Percentiles rank a stretch among this genome's conserved stretches.
phyloP scores from a whole-genome alignment of 2,888 invertebrate genomes.

The Melangyna quadrimaculata region DNA sequence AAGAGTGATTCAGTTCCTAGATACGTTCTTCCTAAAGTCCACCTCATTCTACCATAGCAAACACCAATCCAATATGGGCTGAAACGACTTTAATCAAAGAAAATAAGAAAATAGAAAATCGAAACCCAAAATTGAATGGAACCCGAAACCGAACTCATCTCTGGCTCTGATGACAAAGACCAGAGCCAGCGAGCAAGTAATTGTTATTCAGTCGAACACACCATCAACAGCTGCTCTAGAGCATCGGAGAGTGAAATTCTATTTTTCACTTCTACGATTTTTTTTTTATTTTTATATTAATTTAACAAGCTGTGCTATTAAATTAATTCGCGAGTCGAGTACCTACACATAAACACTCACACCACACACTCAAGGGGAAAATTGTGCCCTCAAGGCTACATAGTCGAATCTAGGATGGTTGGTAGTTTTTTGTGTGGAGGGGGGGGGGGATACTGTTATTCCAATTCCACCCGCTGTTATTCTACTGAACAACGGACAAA shows the following conservation, averaged over 20 bases:
- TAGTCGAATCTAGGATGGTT: neutral
- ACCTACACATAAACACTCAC: neutral
- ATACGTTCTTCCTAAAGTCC: neutral
- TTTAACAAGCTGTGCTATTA: slow-evolving; percentile 64
- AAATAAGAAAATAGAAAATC: slow-evolving; percentile 33
- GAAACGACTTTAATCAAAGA: slow-evolving; percentile 58
- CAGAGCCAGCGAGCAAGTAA: slow-evolving; percentile 27
- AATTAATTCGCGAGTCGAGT: slow-evolving; percentile 56
- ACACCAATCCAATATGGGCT: neutral
- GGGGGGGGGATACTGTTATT: neutral
- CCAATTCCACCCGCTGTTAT: neutral
- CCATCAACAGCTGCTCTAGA: slow-evolving; percentile 57
- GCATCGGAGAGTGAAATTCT: slow-evolving; percentile 42
- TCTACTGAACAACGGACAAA: slow-evolving; percentile 58
- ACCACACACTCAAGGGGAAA: neutral
- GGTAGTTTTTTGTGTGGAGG: no score
- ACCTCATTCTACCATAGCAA: neutral
- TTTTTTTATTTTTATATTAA: slow-evolving; percentile 9
- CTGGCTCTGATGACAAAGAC: neutral
- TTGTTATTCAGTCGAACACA: slow-evolving; percentile 68
- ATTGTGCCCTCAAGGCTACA: slow-evolving; percentile 31
- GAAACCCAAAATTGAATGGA: neutral
- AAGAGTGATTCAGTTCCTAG: neutral
- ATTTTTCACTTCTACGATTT: slow-evolving; percentile 21
- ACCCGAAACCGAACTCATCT: neutral